Base-by-base conservation (phyloP, 2,888 invertebrate genomes). In the Amiota minor region DNA sequence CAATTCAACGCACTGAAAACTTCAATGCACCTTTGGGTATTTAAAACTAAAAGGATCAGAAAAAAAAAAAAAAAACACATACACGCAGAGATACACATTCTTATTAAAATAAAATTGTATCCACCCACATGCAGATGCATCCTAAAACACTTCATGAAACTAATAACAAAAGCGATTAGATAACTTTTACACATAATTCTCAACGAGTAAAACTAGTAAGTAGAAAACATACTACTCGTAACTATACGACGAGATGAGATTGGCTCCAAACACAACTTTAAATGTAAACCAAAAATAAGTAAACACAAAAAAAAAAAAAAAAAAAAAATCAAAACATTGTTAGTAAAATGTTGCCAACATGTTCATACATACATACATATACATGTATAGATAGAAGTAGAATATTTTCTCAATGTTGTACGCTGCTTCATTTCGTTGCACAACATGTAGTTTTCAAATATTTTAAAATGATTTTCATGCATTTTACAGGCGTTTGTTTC, bases 151-250 rank as follows among this genome's bases (percentile, higher is more conserved):
- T 71, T 64, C 62, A 64, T 71, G 61, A 49, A 64, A 71, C 71
- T 71, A 71, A 71, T 64, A 71, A 71, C 62, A 64, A n/a, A 71
- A 71, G 71, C 71, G 71, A 71, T 71, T 71, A 71, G 71, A 71
- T 71, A 71, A 71, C 71, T 71, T 71, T 64, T 50, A n/a, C 62
- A 53, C 62, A 71, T 71, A 71, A 62, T 64, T 71, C 64, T 62
- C 56, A n/a, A 56, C 35, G 35, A 35, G 35, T 35, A 35, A 35
- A 23, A 23, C 23, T 23, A 23, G 23, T 23, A 23, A 46, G 56
- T 50, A 50, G 6, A 2, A 35, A 35, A 35, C 35, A 35, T 35
- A 35, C 35, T 35, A 35, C 23, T 23, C 2, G 50, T 18, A 56
- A 20, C 59, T 59, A 59, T 11, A 20, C 11, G 1, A 59, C 59